Base-by-base conservation (phyloP, 2,888 invertebrate species). In the Mimas tiliae region DNA sequence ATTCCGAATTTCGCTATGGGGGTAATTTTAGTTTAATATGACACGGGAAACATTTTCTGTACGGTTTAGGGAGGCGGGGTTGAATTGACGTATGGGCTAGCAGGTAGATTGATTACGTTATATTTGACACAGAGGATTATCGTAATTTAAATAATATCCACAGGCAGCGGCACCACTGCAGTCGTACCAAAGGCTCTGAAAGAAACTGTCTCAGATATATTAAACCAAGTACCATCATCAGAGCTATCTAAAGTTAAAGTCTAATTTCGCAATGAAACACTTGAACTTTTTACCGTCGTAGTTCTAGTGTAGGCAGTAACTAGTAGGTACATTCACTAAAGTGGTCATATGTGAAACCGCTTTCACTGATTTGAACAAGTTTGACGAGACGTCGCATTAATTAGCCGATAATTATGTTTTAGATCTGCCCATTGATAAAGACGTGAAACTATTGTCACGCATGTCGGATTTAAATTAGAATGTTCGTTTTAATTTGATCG, bases 331-430 rank as follows among this genome's bases (percentile, higher is more conserved):
- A 65, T 66, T 64, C 67, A 67, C 72, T 79, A 87, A 86, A 87
- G 85, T 78, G 87, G 83, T 71, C 87, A 85, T 74, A 82, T 83
- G 86, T 88, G 86, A 86, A 88, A 87, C 82, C 76, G 77, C 92
- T 92, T 93, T 92, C 92, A 91, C 92, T 91, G 79, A 82, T 90
- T 91, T 90, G 79, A 82, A 76, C 86, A 79, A 77, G 85, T 85
- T 85, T 82, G 81, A 76, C 80, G 80, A 74, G 82, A 79, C 81
- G 77, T 76, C 77, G 79, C 77, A 80, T 82, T 90, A 88, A 90
- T 91, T 86, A 90, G 77, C 68, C 75, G 82, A 82, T 89, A 83
- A 87, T 86, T 85, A 79, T 76, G 74, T 82, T 82, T 80, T 73
- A 79, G 78, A 80, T 77, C 71, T 70, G 68, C 66, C 11, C 42